Conservation (phyloP, 2,113 vertebrate genomes). For the Blennius ocellaris region DNA sequence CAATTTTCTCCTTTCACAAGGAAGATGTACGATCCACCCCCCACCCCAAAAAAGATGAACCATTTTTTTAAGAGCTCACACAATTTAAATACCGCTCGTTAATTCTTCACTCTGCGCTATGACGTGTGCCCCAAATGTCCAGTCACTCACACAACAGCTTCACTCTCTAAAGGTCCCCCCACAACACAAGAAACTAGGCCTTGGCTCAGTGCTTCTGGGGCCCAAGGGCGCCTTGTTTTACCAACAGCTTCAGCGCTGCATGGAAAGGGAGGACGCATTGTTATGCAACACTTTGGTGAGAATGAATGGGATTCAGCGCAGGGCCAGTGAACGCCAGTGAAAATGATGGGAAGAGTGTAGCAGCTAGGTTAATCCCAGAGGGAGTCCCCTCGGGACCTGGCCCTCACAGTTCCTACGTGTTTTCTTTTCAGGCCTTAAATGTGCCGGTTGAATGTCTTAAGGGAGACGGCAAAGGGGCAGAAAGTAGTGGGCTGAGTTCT, state of each 20-base stretch:
- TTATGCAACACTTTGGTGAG: conserved; percentile 79
- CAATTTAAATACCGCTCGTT: conserved; percentile 22
- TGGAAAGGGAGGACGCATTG: conserved; percentile 72
- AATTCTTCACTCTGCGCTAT: conserved; percentile 19
- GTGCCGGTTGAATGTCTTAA: conserved; percentile 51
- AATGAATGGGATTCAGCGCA: conserved; percentile 70
- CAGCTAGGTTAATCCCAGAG: conserved; percentile 73
- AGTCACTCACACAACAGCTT: conserved; percentile 36
- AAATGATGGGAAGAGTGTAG: conserved; percentile 61
- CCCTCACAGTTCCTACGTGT: conserved; percentile 65
- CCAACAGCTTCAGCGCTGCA: conserved; percentile 66
- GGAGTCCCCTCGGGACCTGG: conserved; percentile 61
- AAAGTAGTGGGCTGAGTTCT: conserved; percentile 50
- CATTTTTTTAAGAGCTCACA: conserved; percentile 6
- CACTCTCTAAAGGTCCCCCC: conserved; percentile 25
- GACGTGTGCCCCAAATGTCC: conserved; percentile 61
- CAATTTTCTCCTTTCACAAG: not conserved
- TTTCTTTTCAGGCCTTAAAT: conserved; percentile 70
- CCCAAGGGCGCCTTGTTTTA: conserved; percentile 77
- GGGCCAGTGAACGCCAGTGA: conserved; percentile 58
- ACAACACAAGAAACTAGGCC: conserved; percentile 50
- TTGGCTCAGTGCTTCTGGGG: conserved; percentile 44
- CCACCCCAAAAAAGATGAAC: conserved; percentile 4
- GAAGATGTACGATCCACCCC: too few relatives aligned
- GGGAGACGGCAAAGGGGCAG: conserved; percentile 34